Conservation (phyloP, 2,113 vertebrate species). For the Bufo bufo region DNA sequence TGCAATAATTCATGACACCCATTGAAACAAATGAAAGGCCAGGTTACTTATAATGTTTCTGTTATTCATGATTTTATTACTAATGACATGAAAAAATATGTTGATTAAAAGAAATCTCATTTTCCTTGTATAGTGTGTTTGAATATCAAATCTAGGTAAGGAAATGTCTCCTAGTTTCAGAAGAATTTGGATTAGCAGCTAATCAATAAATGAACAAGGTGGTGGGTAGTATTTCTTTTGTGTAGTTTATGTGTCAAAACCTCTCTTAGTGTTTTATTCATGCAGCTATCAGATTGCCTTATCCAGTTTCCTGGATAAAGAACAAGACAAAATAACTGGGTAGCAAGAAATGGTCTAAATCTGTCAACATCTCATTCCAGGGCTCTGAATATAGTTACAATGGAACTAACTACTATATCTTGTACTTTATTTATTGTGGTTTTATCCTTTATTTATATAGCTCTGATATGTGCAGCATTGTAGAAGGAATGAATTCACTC, state of each 20-base stretch:
- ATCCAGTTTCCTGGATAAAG: constrained; percentile 46
- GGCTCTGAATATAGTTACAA: background rate
- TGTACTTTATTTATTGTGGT: background rate
- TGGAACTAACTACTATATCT: background rate
- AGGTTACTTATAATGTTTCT: too few species aligned
- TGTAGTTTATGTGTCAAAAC: constrained; percentile 49
- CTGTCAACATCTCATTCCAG: constrained; percentile 13
- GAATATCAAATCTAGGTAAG: constrained; percentile 4
- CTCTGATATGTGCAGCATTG: background rate
- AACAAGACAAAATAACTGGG: constrained; percentile 53
- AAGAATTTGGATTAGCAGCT: constrained; percentile 42
- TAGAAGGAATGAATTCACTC: background rate
- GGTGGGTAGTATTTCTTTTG: constrained; percentile 40
- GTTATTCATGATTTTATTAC: too few species aligned
- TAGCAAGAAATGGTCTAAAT: constrained; percentile 39
- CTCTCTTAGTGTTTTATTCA: constrained; percentile 55
- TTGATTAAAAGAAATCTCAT: background rate
- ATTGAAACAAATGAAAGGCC: too few species aligned
- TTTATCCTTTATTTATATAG: background rate
- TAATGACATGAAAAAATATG: background rate
- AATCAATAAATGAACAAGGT: constrained; percentile 50
- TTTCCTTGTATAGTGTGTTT: background rate
- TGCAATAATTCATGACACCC: too few species aligned
- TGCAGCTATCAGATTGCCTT: constrained; percentile 43
- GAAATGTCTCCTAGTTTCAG: constrained; percentile 13